A percentile compares a stretch with the other conserved stretches of the same genome.
Evolutionary conservation across 1,140 invertebrate genomes (phyloP).

Genomic region (Carposina sasakii): DNA sequence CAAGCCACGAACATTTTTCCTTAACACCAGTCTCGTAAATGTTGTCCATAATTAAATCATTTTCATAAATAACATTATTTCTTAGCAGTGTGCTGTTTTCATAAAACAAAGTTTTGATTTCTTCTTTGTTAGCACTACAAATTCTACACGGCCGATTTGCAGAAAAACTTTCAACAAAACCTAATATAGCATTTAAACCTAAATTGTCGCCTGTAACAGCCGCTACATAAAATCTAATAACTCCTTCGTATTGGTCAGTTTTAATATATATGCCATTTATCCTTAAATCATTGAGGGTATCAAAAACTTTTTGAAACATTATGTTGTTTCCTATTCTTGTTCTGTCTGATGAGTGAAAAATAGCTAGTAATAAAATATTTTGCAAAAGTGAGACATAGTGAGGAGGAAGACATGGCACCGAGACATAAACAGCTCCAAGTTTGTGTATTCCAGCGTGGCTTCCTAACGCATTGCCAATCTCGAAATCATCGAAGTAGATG

Average conservation of each 20-base stretch:
- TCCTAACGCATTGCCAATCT: slow-evolving; percentile 28
- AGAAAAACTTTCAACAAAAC: slow-evolving; percentile 35
- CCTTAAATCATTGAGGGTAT: slow-evolving; percentile 9
- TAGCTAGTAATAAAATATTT: slow-evolving; percentile 26
- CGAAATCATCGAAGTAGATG: slow-evolving; percentile 26
- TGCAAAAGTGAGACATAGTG: slow-evolving; percentile 20
- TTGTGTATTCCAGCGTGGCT: slow-evolving; percentile 25
- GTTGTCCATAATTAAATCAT: slow-evolving; percentile 11
- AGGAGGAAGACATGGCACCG: slow-evolving; percentile 26
- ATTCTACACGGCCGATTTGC: slow-evolving; percentile 35
- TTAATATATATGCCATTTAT: slow-evolving; percentile 2
- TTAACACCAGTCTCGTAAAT: slow-evolving; percentile 33
- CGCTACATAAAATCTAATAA: slow-evolving; percentile 30
- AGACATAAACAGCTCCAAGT: slow-evolving; percentile 30
- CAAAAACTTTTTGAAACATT: slow-evolving; percentile 9
- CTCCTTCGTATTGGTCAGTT: slow-evolving; percentile 2
- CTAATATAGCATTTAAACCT: slow-evolving; percentile 31
- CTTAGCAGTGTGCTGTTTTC: slow-evolving; percentile 11
- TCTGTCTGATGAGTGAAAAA: slow-evolving; percentile 28
- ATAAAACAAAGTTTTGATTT: slow-evolving; percentile 12
- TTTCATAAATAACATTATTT: neutral
- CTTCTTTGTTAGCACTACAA: slow-evolving; percentile 23
- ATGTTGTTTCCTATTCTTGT: slow-evolving; percentile 23
- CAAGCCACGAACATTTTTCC: slow-evolving; percentile 41
- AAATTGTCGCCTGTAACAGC: slow-evolving; percentile 39